Conservation (phyloP, 2,113 vertebrate genomes). For the Ranitomeya variabilis region DNA sequence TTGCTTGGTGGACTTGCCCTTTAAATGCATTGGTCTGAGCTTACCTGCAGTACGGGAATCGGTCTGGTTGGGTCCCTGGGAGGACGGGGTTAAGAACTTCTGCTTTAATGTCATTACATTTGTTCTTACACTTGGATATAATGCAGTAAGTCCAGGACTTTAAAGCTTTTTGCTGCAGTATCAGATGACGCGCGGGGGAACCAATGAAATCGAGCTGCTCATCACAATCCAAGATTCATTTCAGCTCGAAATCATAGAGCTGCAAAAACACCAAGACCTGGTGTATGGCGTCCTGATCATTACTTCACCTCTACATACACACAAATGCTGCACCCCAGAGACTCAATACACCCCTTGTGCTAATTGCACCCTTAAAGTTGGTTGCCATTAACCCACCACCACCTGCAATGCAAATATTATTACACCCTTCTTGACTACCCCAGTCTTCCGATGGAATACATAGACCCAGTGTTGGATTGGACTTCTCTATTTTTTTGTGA, state of each 20-base stretch:
- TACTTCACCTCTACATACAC: background rate
- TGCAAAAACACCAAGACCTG: background rate
- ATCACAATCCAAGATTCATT: slow-evolving; percentile 10
- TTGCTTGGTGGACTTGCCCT: background rate
- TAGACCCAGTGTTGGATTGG: background rate
- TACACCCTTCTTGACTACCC: background rate
- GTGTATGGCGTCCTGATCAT: background rate
- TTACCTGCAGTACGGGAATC: slow-evolving; percentile 8
- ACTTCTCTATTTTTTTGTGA: background rate
- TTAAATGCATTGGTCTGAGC: background rate
- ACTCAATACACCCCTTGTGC: background rate
- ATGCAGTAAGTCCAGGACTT: slow-evolving; percentile 23
- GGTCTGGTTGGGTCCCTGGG: background rate
- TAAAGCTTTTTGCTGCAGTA: slow-evolving; percentile 37
- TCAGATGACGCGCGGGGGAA: slow-evolving; percentile 18
- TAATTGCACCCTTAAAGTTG: background rate
- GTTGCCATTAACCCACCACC: background rate
- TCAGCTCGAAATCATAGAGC: slow-evolving; percentile 3
- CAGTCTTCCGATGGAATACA: background rate
- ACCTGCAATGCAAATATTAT: background rate
- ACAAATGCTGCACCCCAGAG: background rate
- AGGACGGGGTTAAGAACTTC: slow-evolving; percentile 5
- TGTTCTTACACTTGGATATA: slow-evolving; percentile 24
- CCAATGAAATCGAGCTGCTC: slow-evolving; percentile 12
- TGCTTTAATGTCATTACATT: slow-evolving; percentile 38